Percentiles rank a stretch among this genome's conserved stretches.
Conservation (phyloP, 2,113 vertebrate genomes). For the Natator depressus region DNA sequence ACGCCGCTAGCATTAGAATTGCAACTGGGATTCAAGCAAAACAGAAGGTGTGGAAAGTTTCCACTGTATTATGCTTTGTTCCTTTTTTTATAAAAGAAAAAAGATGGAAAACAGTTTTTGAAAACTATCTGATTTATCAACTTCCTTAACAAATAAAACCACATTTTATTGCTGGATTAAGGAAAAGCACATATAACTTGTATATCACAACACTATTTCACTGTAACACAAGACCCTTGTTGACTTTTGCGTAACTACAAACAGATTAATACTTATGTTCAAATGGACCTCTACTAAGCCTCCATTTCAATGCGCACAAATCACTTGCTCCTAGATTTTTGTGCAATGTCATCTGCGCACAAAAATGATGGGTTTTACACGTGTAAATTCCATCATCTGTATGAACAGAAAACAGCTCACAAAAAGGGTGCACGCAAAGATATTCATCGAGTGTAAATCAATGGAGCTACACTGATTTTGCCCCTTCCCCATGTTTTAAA, state of each 20-base stretch:
- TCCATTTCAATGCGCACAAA: neutral
- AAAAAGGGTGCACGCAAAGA: neutral
- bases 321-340: neutral
- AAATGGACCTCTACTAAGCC: neutral
- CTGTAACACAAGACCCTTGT: neutral
- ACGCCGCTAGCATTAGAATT: neutral
- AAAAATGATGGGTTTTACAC: neutral
- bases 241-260: neutral
- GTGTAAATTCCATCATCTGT: accelerated
- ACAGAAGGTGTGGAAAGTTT: neutral
- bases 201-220: neutral
- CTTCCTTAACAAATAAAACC: neutral
- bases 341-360: neutral
- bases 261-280: neutral
- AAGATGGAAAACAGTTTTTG: neutral
- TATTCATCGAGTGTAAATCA: neutral
- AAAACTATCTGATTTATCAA: neutral
- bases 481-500: neutral
- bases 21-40: neutral
- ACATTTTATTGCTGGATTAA: neutral
- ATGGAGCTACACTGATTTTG: constrained; percentile 15
- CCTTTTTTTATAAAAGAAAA: neutral
- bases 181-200: neutral
- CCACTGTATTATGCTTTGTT: neutral
- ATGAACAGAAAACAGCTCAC: neutral